A percentile compares a stretch with the other conserved stretches of the same genome.
Conservation (phyloP, 2,888 invertebrate species). For the Saturnia pavonia region DNA sequence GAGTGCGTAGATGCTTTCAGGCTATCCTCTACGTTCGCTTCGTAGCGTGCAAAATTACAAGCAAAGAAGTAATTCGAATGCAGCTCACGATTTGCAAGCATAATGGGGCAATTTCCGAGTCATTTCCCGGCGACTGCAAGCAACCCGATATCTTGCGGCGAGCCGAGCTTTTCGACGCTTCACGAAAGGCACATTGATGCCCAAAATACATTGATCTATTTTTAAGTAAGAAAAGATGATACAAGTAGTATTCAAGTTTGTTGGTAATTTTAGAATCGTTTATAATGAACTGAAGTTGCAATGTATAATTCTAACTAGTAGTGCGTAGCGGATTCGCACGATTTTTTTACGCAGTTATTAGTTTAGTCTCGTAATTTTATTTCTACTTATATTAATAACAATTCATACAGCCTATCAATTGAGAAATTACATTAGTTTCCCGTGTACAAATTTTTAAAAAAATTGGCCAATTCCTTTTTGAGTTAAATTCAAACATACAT, state of each 20-base stretch:
- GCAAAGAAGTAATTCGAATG: slow-evolving; percentile 75
- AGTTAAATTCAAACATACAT: too few relatives aligned
- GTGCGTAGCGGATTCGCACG: too few relatives aligned
- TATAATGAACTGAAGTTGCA: neutral
- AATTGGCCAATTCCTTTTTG: too few relatives aligned
- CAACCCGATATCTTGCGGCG: slow-evolving; percentile 71
- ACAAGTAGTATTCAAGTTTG: neutral
- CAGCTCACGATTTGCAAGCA: slow-evolving; percentile 76
- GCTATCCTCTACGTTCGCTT: slow-evolving; percentile 39
- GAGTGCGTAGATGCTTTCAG: slow-evolving; percentile 54
- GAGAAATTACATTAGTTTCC: too few relatives aligned
- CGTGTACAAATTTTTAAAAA: too few relatives aligned
- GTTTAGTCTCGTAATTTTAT: too few relatives aligned
- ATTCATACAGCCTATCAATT: too few relatives aligned
- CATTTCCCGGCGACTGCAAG: slow-evolving; percentile 73
- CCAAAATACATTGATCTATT: slow-evolving; percentile 2
- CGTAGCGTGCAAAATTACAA: slow-evolving; percentile 68
- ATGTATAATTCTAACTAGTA: neutral
- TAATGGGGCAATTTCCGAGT: slow-evolving; percentile 79
- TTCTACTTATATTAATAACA: too few relatives aligned
- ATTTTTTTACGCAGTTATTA: too few relatives aligned
- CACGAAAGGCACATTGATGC: slow-evolving; percentile 33
- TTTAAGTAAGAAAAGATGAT: neutral
- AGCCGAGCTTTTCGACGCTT: slow-evolving; percentile 47
- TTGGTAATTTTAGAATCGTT: neutral